phyloP scores from a whole-genome alignment of 1,140 invertebrate genomes.

The Ips nitidus region DNA sequence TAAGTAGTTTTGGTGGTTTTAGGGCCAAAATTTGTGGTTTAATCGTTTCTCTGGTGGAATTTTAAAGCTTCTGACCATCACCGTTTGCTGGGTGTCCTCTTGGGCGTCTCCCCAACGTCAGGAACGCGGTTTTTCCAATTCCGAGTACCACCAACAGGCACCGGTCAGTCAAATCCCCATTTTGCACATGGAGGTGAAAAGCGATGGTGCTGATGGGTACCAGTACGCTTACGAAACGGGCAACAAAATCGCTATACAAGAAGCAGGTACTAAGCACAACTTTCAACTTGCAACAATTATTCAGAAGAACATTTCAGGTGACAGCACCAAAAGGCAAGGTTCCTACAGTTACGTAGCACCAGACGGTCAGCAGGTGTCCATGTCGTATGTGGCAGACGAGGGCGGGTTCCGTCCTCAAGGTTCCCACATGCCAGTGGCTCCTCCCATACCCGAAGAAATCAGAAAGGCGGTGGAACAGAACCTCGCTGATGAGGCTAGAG shows the following conservation, averaged over 20 bases:
- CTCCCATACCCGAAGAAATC: conserved; percentile 55
- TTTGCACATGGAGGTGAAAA: conserved; percentile 28
- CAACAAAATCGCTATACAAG: conserved; percentile 42
- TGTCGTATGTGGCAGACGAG: conserved; percentile 60
- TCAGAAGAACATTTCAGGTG: conserved; percentile 43
- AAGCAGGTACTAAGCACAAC: conserved; percentile 43
- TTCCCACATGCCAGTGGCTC: conserved; percentile 55
- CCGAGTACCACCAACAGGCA: conserved; percentile 17
- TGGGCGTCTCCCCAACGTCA: conserved; percentile 12
- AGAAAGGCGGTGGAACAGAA: conserved; percentile 55
- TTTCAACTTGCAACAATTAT: neutral
- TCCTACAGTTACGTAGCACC: conserved; percentile 59
- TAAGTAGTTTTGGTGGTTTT: too few species aligned
- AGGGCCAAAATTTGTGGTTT: too few species aligned
- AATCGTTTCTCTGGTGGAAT: too few species aligned
- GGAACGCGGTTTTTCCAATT: conserved; percentile 23
- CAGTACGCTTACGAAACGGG: conserved; percentile 41
- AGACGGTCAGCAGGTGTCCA: conserved; percentile 55
- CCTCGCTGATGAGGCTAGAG: conserved; percentile 42
- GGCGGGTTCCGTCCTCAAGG: conserved; percentile 58
- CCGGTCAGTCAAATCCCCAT: conserved; percentile 26
- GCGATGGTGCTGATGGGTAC: conserved; percentile 32
- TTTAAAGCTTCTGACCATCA: neutral
- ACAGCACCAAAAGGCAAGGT: conserved; percentile 60
- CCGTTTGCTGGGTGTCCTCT: neutral